Conservation (phyloP, 1,140 invertebrate genomes). For the Zaprionus taronus region DNA sequence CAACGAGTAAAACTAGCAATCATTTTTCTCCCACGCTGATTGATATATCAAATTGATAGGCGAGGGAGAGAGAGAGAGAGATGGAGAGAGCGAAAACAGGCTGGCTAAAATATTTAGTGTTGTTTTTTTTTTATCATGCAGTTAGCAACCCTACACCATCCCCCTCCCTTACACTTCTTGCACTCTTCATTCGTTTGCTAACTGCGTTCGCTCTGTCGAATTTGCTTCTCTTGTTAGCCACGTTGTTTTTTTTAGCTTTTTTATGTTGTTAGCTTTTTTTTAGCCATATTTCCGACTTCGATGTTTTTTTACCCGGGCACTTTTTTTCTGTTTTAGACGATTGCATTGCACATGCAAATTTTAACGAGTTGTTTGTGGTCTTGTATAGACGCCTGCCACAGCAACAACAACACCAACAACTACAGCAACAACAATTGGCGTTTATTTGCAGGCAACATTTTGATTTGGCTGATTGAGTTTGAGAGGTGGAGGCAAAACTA, state of each 20-base stretch:
- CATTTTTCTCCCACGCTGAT: constrained; percentile 60
- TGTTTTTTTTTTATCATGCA: constrained; percentile 31
- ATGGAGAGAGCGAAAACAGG: background rate
- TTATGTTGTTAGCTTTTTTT: constrained; percentile 24
- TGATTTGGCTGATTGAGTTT: constrained; percentile 74
- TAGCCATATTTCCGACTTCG: constrained; percentile 9
- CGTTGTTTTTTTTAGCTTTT: constrained; percentile 20
- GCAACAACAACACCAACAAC: constrained; percentile 46
- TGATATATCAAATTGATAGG: constrained; percentile 80
- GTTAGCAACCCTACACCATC: background rate
- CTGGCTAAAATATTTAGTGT: constrained; percentile 45
- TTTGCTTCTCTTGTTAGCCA: constrained; percentile 6
- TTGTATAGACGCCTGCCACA: constrained; percentile 57
- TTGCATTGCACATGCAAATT: constrained; percentile 78
- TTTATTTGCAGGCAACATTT: constrained; percentile 76
- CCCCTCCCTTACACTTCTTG: background rate
- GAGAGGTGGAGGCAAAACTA: background rate
- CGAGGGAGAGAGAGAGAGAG: constrained; percentile 1
- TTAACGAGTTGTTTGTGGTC: constrained; percentile 78
- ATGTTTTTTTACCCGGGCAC: background rate
- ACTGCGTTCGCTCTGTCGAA: background rate
- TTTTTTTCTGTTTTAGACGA: constrained; percentile 55
- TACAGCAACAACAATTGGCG: constrained; percentile 64
- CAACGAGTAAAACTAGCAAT: constrained; percentile 25
- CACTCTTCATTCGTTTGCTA: background rate